A percentile compares a stretch with the other conserved stretches of the same genome.
Conservation (phyloP, 2,888 invertebrate genomes). For the Entomobrya multifasciata region DNA sequence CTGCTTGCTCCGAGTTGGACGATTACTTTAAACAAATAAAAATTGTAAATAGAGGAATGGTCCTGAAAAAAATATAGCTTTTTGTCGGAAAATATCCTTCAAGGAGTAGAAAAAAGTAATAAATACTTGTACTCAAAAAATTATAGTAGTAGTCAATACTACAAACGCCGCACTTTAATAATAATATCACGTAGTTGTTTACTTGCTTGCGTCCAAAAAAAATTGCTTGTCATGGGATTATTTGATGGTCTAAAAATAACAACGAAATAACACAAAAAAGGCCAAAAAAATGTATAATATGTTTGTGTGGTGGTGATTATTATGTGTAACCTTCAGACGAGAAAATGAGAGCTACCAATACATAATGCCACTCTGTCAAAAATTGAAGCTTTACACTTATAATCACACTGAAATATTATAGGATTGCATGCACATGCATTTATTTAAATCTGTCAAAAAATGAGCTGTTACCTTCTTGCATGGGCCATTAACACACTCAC, state of each 20-base stretch:
- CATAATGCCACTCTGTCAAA: too few relatives aligned
- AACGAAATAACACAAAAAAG: slow-evolving; percentile 11
- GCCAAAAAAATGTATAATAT: not conserved
- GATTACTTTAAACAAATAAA: too few relatives aligned
- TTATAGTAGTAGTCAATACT: not conserved
- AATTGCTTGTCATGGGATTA: not conserved
- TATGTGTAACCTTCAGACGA: not conserved
- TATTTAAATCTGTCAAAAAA: slow-evolving; percentile 23
- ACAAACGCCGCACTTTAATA: slow-evolving; percentile 12
- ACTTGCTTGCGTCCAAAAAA: not conserved
- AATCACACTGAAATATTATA: not conserved
- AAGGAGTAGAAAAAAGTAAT: slow-evolving; percentile 27
- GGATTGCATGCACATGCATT: slow-evolving; percentile 24
- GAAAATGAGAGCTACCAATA: not conserved
- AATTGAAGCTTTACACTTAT: too few relatives aligned
- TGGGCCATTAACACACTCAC: slow-evolving; percentile 15
- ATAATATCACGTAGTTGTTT: slow-evolving; percentile 28
- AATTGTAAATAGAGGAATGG: too few relatives aligned
- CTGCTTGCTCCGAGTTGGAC: too few relatives aligned
- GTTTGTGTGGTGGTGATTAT: not conserved
- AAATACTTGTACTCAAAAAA: slow-evolving; percentile 25
- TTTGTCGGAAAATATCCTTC: slow-evolving; percentile 33
- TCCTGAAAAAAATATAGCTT: slow-evolving; percentile 1
- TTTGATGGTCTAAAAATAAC: slow-evolving; percentile 25
- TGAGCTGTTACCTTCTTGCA: not conserved